Percentiles rank a stretch among this genome's conserved stretches.
Conservation (phyloP, 2,888 invertebrate species). For the Colletes collaris region DNA sequence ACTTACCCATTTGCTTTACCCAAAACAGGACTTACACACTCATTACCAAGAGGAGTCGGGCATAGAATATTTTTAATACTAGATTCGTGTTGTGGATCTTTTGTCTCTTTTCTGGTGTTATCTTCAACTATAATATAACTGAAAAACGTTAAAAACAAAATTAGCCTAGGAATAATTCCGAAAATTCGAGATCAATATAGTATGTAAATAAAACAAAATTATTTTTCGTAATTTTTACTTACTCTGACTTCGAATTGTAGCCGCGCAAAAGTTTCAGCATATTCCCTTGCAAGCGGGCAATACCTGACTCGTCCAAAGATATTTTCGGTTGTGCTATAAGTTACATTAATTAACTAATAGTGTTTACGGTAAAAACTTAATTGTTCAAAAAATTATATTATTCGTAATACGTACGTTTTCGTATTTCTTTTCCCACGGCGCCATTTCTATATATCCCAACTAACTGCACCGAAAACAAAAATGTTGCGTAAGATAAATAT, state of each 20-base stretch:
- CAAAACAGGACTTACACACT: conserved; percentile 27
- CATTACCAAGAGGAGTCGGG: background rate
- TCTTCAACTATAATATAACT: conserved; percentile 9
- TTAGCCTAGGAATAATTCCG: no score
- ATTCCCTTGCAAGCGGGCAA: conserved; percentile 43
- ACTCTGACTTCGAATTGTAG: conserved; percentile 38
- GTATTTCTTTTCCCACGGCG: conserved; percentile 44
- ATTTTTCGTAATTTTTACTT: conserved; percentile 7
- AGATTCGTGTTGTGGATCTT: background rate
- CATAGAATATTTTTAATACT: background rate
- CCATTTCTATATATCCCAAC: conserved; percentile 56
- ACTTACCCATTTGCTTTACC: conserved; percentile 51
- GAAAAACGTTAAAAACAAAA: background rate
- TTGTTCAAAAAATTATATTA: background rate
- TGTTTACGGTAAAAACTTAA: background rate
- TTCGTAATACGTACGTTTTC: conserved; percentile 39
- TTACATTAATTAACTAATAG: background rate
- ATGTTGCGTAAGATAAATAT: background rate
- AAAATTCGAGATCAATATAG: background rate
- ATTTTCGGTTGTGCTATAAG: conserved; percentile 15
- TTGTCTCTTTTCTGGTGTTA: background rate
- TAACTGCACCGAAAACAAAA: conserved; percentile 7
- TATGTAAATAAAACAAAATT: background rate
- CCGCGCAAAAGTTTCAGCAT: conserved; percentile 46
- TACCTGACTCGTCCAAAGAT: conserved; percentile 14